A percentile compares a stretch with the other conserved stretches of the same genome.
These are phyloP conservation scores for Acomys russatus DNA, from an alignment of 2,797 vertebrate genomes.

Conservation along the genomic window DNA sequence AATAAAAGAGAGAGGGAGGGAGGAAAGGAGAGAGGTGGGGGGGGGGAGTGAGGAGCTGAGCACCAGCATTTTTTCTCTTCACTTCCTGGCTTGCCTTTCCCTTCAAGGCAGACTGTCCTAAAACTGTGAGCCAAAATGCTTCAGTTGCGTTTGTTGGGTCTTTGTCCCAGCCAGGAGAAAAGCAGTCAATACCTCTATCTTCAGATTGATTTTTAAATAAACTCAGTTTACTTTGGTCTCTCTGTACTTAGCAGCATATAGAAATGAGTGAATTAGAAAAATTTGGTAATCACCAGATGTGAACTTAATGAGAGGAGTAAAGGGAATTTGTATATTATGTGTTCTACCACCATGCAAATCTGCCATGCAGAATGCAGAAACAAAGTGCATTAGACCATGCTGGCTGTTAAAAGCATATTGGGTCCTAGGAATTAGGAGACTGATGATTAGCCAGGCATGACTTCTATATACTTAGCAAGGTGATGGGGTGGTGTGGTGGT, in stretches of 20 bases:
- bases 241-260: neutral
- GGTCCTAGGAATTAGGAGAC: neutral
- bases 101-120: neutral
- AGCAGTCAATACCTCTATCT: neutral
- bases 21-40: too few relatives aligned
- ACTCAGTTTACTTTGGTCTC: constrained; percentile 37
- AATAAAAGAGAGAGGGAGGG: neutral
- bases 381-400: neutral
- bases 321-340: neutral
- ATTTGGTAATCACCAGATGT: neutral
- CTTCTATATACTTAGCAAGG: neutral
- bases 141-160: neutral
- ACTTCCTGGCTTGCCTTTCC: neutral
- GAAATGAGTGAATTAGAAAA: neutral
- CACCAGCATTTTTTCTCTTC: neutral
- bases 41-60: too few relatives aligned
- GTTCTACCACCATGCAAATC: too few relatives aligned
- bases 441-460: neutral
- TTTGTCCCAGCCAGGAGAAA: neutral
- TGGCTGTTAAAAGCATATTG: neutral
- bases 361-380: neutral
- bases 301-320: neutral
- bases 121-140: neutral
- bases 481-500: neutral
- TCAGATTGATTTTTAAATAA: constrained; percentile 34